These are phyloP conservation scores for Jaculus jaculus DNA, from an alignment of 2,113 vertebrate genomes.

Conservation along the genomic window DNA sequence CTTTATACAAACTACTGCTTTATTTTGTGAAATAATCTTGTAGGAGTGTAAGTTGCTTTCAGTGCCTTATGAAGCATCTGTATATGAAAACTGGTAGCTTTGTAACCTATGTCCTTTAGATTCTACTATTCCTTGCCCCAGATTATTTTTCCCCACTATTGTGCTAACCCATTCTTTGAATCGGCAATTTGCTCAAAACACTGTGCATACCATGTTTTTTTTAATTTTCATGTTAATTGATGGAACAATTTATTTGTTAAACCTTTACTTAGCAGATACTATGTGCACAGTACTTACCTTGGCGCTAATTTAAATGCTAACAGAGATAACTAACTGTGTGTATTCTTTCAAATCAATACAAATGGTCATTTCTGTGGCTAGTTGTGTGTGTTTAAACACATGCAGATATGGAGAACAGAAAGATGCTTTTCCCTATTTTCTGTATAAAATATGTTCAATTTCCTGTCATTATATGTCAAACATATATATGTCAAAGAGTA, in stretches of 20 bases:
- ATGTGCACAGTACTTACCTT: not conserved
- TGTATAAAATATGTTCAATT: slow-evolving; percentile 37
- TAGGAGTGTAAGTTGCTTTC: not conserved
- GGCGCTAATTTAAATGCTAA: slow-evolving; percentile 37
- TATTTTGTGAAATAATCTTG: slow-evolving; percentile 8
- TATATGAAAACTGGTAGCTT: not conserved
- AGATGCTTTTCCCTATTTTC: not conserved
- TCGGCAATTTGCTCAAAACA: not conserved
- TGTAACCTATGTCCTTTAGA: not conserved
- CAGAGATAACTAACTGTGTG: not conserved
- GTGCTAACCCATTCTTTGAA: not conserved
- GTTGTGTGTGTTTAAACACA: not conserved
- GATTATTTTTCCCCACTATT: not conserved
- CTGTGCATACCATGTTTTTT: not conserved
- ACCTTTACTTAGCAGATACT: not conserved
- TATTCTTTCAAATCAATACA: slow-evolving; percentile 27
- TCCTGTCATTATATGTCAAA: slow-evolving; percentile 39
- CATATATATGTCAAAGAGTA: not conserved
- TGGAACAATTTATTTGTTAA: not conserved
- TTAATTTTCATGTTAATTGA: not conserved
- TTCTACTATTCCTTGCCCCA: not conserved
- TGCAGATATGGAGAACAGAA: not conserved
- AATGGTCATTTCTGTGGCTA: not conserved
- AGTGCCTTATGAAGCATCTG: not conserved
- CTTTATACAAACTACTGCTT: not conserved